phyloP scores from a whole-genome alignment of 30 jellyfish, hydroid and myxozoan species.

The Euphysa ruthae region DNA sequence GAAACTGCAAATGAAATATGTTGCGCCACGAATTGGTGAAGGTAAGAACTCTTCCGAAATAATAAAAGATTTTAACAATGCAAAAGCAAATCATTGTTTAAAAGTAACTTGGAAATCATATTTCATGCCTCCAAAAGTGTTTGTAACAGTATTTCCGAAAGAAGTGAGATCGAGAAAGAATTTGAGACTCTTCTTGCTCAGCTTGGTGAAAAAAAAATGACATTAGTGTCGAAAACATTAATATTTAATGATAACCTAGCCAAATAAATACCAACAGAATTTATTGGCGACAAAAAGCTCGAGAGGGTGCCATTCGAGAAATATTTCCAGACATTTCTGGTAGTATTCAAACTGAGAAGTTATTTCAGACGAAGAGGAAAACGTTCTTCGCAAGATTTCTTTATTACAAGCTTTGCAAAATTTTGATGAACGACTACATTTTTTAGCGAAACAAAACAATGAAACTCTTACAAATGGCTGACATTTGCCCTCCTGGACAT shows the following conservation, averaged over 20 bases:
- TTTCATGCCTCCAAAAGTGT: too few species aligned
- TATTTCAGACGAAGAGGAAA: neutral
- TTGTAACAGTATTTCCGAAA: neutral
- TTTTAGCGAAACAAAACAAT: too few species aligned
- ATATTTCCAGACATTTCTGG: neutral
- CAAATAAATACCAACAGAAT: too few species aligned
- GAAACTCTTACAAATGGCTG: too few species aligned
- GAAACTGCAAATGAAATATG: neutral
- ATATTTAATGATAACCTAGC: too few species aligned
- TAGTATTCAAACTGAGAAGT: neutral
- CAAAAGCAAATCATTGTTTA: neutral
- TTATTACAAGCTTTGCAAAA: neutral
- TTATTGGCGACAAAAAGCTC: too few species aligned
- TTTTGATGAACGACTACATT: too few species aligned
- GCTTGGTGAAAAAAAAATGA: neutral
- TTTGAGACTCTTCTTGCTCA: neutral
- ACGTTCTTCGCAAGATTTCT: neutral
- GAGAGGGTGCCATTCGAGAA: neutral
- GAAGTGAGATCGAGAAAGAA: neutral
- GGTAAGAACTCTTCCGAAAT: neutral
- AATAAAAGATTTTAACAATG: neutral
- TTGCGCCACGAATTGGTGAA: slow-evolving; percentile 1
- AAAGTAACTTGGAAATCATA: neutral
- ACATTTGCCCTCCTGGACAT: too few species aligned
- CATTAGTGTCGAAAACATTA: too few species aligned